Conservation (phyloP, 2,113 vertebrate species). For the Lycaon pictus region DNA sequence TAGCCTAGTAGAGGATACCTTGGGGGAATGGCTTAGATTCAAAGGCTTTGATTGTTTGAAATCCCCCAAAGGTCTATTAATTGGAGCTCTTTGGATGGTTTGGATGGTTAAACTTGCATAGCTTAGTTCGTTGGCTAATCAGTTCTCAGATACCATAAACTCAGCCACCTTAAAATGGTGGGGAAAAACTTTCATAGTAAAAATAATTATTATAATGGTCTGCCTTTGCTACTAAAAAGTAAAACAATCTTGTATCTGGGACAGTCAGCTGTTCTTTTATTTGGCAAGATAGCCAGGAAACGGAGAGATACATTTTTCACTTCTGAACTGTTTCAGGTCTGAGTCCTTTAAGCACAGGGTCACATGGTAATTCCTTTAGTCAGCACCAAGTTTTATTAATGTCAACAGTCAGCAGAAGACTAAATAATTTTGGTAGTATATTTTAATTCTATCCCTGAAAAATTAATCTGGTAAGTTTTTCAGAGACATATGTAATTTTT, state of each 20-base stretch:
- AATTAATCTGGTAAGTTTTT: not conserved
- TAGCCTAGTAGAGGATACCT: conserved; percentile 58
- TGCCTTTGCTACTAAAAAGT: not conserved
- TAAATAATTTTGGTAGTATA: not conserved
- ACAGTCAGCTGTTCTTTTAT: not conserved
- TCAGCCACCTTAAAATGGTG: not conserved
- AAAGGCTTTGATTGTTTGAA: conserved; percentile 75
- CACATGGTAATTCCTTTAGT: not conserved
- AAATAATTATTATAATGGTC: not conserved
- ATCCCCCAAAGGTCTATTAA: conserved; percentile 64
- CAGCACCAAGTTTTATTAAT: not conserved
- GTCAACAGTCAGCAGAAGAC: not conserved
- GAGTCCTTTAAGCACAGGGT: not conserved
- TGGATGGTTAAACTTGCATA: conserved; percentile 58
- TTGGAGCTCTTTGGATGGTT: conserved; percentile 58
- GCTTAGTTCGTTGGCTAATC: conserved; percentile 32
- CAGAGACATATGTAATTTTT: not conserved
- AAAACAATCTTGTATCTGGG: not conserved
- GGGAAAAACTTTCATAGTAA: not conserved
- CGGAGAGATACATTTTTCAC: not conserved
- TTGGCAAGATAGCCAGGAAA: not conserved
- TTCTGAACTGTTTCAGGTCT: not conserved
- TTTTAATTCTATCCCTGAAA: not conserved
- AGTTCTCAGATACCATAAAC: conserved; percentile 49
- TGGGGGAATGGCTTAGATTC: conserved; percentile 74